Conservation (phyloP, 2,797 vertebrate species). For the Catharus ustulatus region DNA sequence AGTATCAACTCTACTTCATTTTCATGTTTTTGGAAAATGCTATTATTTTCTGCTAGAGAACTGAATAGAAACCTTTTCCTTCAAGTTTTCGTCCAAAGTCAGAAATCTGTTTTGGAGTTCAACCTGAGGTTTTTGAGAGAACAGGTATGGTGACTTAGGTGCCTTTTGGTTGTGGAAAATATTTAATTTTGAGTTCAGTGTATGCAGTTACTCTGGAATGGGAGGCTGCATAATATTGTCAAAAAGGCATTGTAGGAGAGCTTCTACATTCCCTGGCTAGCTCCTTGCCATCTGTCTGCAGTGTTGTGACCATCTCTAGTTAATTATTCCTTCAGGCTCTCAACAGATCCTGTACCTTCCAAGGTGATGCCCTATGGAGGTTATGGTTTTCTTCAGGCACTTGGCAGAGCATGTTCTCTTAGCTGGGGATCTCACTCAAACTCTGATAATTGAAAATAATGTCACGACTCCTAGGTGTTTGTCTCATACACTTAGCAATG, state of each 20-base stretch:
- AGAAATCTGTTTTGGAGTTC: neutral
- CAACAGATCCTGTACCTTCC: neutral
- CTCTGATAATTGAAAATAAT: conserved; percentile 38
- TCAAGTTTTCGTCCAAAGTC: neutral
- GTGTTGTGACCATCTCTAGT: neutral
- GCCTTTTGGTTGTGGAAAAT: neutral
- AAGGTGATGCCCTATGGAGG: conserved; percentile 22
- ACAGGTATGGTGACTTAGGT: neutral
- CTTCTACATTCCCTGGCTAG: neutral
- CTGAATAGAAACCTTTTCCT: neutral
- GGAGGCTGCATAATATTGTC: neutral
- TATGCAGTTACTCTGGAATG: neutral
- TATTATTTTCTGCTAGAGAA: neutral
- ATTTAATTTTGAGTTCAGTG: neutral
- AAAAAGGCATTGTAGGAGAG: neutral
- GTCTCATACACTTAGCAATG: neutral
- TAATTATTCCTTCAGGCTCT: conserved; percentile 56
- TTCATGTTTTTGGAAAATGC: neutral
- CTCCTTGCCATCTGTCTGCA: conserved; percentile 33
- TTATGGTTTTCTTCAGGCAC: conserved; percentile 40
- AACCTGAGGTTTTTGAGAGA: neutral
- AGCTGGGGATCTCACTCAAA: conserved; percentile 1
- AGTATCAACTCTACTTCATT: neutral
- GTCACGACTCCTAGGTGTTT: neutral
- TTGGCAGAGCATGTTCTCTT: neutral